These are phyloP conservation scores for Polyergus mexicanus DNA, from an alignment of 1,140 invertebrate genomes.

Conservation along the genomic window DNA sequence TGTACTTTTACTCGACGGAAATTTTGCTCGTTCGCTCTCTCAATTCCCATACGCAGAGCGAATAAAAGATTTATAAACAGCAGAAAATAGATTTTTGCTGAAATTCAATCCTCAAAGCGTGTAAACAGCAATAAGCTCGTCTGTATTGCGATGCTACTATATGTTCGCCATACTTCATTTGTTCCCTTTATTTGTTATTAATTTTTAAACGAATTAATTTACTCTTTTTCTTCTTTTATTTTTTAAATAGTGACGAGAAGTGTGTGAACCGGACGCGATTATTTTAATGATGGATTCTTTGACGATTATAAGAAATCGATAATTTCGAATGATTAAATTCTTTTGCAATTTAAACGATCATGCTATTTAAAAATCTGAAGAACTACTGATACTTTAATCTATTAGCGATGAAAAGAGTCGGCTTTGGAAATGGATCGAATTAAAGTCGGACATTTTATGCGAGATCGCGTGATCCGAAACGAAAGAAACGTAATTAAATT, in stretches of 20 bases:
- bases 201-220: slow-evolving; percentile 18
- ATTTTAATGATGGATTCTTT: not conserved
- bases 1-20: not conserved
- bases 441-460: not conserved
- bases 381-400: not conserved
- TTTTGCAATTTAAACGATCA: not conserved
- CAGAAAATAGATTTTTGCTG: not conserved
- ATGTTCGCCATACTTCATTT: not conserved
- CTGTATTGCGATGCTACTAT: not conserved
- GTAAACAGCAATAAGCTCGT: slow-evolving; percentile 11
- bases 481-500: slow-evolving; percentile 43
- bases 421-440: not conserved
- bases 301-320: not conserved
- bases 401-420: not conserved
- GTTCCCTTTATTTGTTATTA: slow-evolving; percentile 5
- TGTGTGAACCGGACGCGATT: not conserved
- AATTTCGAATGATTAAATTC: not conserved
- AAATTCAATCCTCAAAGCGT: slow-evolving; percentile 25
- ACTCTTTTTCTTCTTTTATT: too few species aligned
- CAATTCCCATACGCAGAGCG: not conserved
- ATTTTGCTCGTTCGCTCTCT: not conserved
- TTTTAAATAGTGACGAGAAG: not conserved
- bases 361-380: not conserved
- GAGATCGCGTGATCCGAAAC: not conserved
- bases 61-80: slow-evolving; percentile 25